phyloP scores from a whole-genome alignment of 1,140 invertebrate genomes.

The Drosophila arizonae region DNA sequence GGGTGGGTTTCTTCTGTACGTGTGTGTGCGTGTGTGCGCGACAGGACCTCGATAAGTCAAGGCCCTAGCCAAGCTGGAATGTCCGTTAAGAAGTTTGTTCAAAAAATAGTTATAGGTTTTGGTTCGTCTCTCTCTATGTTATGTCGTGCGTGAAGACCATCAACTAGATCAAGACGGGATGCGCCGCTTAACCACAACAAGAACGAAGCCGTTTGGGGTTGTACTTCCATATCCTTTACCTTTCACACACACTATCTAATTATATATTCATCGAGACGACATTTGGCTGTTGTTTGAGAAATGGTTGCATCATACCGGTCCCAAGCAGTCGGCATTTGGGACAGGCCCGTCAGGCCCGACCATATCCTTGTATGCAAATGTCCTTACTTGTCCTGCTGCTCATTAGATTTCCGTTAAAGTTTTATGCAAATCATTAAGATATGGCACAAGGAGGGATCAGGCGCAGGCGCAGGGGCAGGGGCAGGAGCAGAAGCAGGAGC shows the following conservation, averaged over 20 bases:
- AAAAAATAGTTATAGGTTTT: constrained; percentile 68
- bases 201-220: constrained; percentile 55
- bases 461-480: no score
- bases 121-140: constrained; percentile 19
- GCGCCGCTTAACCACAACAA: constrained; percentile 53
- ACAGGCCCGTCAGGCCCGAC: not conserved
- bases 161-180: constrained; percentile 70
- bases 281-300: constrained; percentile 58
- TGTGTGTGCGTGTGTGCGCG: not conserved
- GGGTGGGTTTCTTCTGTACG: constrained; percentile 54
- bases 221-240: constrained; percentile 45
- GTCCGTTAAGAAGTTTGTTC: constrained; percentile 59
- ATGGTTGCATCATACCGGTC: constrained; percentile 52
- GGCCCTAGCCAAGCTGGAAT: constrained; percentile 39
- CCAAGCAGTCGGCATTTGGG: constrained; percentile 15
- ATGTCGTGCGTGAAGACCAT: constrained; percentile 29
- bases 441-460: not conserved
- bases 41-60: constrained; percentile 53
- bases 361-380: constrained; percentile 47
- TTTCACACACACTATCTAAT: constrained; percentile 59
- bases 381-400: constrained; percentile 23
- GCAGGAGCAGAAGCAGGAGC: not conserved
- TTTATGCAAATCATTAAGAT: constrained; percentile 68
- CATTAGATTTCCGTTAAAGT: constrained; percentile 77
- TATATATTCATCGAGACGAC: constrained; percentile 77